Evolutionary conservation across 2,113 vertebrate species (phyloP), one percentile per base, ranked within the genome.

Genomic region (Galeopterus variegatus): DNA sequence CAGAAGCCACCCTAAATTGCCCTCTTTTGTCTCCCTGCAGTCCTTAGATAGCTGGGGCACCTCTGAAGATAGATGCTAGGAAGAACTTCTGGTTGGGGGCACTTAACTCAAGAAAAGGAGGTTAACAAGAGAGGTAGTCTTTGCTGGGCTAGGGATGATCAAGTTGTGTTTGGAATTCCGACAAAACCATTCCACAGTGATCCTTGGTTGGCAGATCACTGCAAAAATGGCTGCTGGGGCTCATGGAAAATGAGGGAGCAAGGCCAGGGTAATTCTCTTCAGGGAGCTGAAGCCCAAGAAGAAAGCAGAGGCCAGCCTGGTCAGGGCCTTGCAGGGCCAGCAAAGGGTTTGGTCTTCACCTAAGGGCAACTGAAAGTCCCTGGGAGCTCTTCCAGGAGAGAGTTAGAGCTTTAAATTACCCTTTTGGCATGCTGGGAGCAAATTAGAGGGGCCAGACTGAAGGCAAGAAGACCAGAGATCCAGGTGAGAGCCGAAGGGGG

Each of bases 21-120:
- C 50, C 24, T 56, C 75, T 76, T 97, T 50, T 93, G n/a, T 84
- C 97, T 64, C 96, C 6, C 93, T 92, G 2, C 97, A 99, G 99
- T 99, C 99, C 93, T 98, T 99, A 98, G 99, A 99, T 83, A 99
- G 99, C 98, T 98, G 99, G 33, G 99, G 99, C 28, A 98, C 99
- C 0, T 99, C 99, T 0, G 99, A 99, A 97, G 99, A 99, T 23
- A 79, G 76, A 76, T 28, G 77, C 82, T 9, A 52, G 62, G 62
- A 75, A 54, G 67, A 88, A 45, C 56, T 95, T 94, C 56, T 67
- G 41, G 41, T 41, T 31, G 64, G 31, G 83, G 19, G 65, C 7
- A 45, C 60, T 52, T 65, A n/a, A 77, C 24, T 65, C 8, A 6
- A 12, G 31, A 15, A 41, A 65, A 82, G 15, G 91, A 87, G 36